phyloP scores from a whole-genome alignment of 1,140 invertebrate species.

The Trigoniulus corallinus region DNA sequence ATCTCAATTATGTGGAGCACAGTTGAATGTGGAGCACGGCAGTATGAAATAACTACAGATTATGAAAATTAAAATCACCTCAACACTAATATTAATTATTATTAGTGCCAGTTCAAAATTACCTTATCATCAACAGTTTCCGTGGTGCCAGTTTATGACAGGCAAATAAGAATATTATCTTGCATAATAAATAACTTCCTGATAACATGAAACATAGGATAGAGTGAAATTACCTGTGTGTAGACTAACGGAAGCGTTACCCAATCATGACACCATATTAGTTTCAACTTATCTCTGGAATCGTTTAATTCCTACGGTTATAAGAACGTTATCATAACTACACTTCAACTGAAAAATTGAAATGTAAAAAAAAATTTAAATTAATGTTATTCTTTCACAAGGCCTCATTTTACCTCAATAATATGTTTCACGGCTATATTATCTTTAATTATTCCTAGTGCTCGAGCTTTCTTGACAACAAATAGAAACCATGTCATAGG shows the following conservation, averaged over 20 bases:
- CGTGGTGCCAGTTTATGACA: too few species aligned
- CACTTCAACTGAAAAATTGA: neutral
- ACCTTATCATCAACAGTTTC: too few species aligned
- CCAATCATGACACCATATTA: constrained; percentile 30
- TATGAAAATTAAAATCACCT: too few species aligned
- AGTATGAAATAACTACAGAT: too few species aligned
- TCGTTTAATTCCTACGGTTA: constrained; percentile 20
- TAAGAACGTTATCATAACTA: neutral
- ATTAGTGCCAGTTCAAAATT: too few species aligned
- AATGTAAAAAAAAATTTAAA: too few species aligned
- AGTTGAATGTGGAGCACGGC: too few species aligned
- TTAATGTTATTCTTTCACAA: neutral
- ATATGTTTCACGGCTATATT: constrained; percentile 19
- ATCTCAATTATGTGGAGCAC: too few species aligned
- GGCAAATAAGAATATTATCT: too few species aligned
- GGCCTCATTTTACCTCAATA: constrained; percentile 2
- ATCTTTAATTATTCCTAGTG: constrained; percentile 57
- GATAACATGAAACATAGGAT: neutral
- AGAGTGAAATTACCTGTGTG: constrained; percentile 24
- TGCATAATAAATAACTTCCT: neutral
- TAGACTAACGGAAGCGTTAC: constrained; percentile 30
- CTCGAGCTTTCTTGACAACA: constrained; percentile 65
- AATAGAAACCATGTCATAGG: constrained; percentile 79
- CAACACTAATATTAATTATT: too few species aligned
- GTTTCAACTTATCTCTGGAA: constrained; percentile 23